A percentile compares a stretch with the other conserved stretches of the same genome.
Conservation (phyloP, 2,888 invertebrate species). For the Cerastis leucographa region DNA sequence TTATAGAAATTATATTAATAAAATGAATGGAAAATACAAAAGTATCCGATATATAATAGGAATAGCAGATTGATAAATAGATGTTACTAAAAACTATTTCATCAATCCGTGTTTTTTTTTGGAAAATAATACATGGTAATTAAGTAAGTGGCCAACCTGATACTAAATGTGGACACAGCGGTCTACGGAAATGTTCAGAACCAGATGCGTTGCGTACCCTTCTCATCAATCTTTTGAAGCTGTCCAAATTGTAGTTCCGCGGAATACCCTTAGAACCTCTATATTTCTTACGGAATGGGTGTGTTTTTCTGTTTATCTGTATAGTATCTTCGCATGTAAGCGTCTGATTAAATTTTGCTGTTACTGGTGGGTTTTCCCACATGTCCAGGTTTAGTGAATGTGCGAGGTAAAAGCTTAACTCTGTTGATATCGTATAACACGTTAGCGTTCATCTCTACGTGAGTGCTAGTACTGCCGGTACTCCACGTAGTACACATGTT, state of each 20-base stretch:
- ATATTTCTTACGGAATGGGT: constrained; percentile 38
- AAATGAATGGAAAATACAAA: too few relatives aligned
- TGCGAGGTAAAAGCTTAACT: constrained; percentile 23
- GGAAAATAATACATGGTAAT: background rate
- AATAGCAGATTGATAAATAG: background rate
- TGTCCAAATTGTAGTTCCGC: constrained; percentile 41
- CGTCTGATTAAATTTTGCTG: constrained; percentile 28
- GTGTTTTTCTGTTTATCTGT: constrained; percentile 34
- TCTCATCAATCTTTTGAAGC: constrained; percentile 51
- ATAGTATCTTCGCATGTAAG: constrained; percentile 21
- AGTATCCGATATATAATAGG: background rate
- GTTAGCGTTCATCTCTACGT: constrained; percentile 16
- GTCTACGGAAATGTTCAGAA: constrained; percentile 3
- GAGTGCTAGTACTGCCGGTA: constrained; percentile 11
- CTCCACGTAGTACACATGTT: constrained; percentile 8
- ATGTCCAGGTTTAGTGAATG: constrained; percentile 17
- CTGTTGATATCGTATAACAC: constrained; percentile 33
- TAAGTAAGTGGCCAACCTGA: constrained; percentile 4
- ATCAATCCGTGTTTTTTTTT: background rate
- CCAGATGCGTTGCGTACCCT: constrained; percentile 26
- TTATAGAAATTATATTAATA: background rate
- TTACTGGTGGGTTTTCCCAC: constrained; percentile 15
- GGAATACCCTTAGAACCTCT: constrained; percentile 32
- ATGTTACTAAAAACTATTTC: background rate
- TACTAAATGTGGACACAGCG: constrained; percentile 2